Conservation (phyloP, 1,140 invertebrate species). For the Lethrus apterus region DNA sequence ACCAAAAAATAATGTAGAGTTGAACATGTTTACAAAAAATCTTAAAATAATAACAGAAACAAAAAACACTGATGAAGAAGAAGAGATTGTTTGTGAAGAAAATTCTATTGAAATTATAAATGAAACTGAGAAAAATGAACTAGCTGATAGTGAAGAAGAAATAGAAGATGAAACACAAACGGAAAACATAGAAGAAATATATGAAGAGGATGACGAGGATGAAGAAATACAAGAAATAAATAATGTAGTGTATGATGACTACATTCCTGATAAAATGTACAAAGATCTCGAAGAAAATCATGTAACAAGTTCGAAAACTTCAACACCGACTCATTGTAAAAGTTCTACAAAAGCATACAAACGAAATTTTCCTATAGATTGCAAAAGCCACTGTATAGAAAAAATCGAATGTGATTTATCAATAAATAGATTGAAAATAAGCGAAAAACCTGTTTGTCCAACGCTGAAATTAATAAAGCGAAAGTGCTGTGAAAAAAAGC, state of each 20-base stretch:
- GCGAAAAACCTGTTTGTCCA: conserved; percentile 32
- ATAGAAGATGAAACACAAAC: neutral
- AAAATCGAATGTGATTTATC: conserved; percentile 31
- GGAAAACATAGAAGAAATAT: neutral
- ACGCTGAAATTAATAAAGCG: conserved; percentile 32
- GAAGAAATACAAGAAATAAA: conserved; percentile 20
- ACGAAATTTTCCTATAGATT: conserved; percentile 24
- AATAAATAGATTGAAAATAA: conserved; percentile 32
- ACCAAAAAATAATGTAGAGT: conserved; percentile 4
- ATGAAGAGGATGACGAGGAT: conserved; percentile 6
- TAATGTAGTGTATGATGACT: too few species aligned
- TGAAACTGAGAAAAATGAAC: neutral
- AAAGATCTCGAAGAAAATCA: neutral
- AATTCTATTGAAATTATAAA: conserved; percentile 5
- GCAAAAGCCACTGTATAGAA: conserved; percentile 37
- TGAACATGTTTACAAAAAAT: conserved; percentile 3
- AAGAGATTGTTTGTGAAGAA: conserved; percentile 15
- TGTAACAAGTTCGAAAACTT: conserved; percentile 5
- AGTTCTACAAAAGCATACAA: neutral
- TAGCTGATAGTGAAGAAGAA: neutral
- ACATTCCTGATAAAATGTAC: conserved; percentile 4
- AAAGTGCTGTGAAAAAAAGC: conserved; percentile 35
- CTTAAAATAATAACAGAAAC: conserved; percentile 12
- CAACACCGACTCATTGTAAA: neutral
- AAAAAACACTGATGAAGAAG: conserved; percentile 18